Percentiles rank a stretch among this genome's conserved stretches.
These are phyloP conservation scores for Naso thynnoides DNA, from an alignment of 2,797 vertebrate species.

Conservation along the genomic window DNA sequence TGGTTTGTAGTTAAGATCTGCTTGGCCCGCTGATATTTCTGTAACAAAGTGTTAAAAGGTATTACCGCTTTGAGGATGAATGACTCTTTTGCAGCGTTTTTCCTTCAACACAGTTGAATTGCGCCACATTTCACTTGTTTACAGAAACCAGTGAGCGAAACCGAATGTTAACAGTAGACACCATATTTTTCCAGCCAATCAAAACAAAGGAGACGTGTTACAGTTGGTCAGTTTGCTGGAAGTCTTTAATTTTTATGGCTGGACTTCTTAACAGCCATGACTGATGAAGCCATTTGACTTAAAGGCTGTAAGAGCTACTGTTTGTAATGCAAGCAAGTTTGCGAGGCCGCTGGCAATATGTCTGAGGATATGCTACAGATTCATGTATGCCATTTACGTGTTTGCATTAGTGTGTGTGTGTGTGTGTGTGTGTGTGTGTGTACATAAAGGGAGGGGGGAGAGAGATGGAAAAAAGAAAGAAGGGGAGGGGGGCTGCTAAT, in stretches of 20 bases:
- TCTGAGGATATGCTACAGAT: slow-evolving; percentile 54
- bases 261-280: slow-evolving; percentile 79
- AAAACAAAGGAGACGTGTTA: slow-evolving; percentile 78
- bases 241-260: slow-evolving; percentile 82
- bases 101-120: slow-evolving; percentile 21
- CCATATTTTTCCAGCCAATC: slow-evolving; percentile 71
- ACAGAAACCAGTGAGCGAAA: slow-evolving; percentile 51
- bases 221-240: slow-evolving; percentile 78
- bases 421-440: slow-evolving; percentile 22
- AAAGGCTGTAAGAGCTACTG: slow-evolving; percentile 70
- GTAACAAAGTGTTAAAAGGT: slow-evolving; percentile 34
- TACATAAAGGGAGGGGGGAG: not conserved
- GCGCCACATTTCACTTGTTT: slow-evolving; percentile 46
- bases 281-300: slow-evolving; percentile 78
- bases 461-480: slow-evolving; percentile 24
- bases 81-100: slow-evolving; percentile 26
- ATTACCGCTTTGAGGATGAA: slow-evolving; percentile 14
- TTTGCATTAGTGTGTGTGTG: too few relatives aligned
- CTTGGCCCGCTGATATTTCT: slow-evolving; percentile 26
- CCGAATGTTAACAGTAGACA: slow-evolving; percentile 59
- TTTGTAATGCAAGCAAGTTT: slow-evolving; percentile 65
- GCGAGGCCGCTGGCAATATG: slow-evolving; percentile 57
- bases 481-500: slow-evolving; percentile 34
- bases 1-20: slow-evolving; percentile 43
- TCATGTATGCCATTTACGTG: slow-evolving; percentile 55